phyloP scores from a whole-genome alignment of 92 coral and sea anemone genomes.

The Parazoanthus atlanticus region DNA sequence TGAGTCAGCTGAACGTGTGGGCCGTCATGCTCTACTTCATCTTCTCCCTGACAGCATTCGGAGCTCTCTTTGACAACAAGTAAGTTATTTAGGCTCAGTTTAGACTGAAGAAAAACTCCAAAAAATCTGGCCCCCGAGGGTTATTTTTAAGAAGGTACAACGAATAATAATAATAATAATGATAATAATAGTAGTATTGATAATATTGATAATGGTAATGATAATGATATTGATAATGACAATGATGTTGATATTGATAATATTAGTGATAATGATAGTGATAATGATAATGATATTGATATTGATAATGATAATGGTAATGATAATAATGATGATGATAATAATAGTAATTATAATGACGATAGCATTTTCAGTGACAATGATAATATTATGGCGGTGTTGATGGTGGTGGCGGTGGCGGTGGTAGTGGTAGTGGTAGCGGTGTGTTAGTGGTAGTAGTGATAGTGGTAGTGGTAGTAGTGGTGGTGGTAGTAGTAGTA shows the following conservation, averaged over 20 bases:
- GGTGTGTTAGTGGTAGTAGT: neutral
- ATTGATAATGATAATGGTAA: too few species aligned
- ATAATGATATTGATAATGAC: too few species aligned
- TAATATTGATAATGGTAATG: too few species aligned
- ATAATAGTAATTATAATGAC: neutral
- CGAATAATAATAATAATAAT: too few species aligned
- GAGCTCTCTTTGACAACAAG: conserved; percentile 90
- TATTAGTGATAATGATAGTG: too few species aligned
- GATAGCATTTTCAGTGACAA: too few species aligned
- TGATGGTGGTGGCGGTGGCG: neutral
- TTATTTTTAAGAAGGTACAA: too few species aligned
- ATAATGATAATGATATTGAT: too few species aligned
- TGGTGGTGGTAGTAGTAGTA: neutral
- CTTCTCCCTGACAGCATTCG: conserved; percentile 73
- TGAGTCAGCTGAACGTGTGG: conserved; percentile 68
- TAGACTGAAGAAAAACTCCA: neutral
- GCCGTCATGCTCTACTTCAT: conserved; percentile 73
- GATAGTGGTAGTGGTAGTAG: neutral
- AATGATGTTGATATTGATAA: too few species aligned
- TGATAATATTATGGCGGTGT: neutral
- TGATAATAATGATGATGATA: too few species aligned
- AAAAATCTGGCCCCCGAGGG: too few species aligned
- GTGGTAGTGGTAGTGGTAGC: neutral
- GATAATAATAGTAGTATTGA: too few species aligned
- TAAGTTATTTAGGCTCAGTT: conserved; percentile 40